Conservation (phyloP, 2,888 invertebrate species). For the Pedicia rivosa region DNA sequence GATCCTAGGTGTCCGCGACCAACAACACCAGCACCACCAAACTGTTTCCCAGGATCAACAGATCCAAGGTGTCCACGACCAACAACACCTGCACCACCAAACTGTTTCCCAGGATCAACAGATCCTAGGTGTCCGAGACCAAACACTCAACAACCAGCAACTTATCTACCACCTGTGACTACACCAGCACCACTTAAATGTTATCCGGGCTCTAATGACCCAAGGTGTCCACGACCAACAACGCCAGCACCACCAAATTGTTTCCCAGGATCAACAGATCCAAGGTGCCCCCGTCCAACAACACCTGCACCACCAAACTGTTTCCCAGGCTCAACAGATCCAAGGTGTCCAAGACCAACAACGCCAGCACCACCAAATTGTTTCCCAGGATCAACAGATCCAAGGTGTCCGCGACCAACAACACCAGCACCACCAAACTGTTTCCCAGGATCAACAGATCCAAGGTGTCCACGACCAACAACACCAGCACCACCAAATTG, state of each 20-base stretch:
- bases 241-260: conserved; percentile 16
- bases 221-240: conserved; percentile 18
- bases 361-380: conserved; percentile 15
- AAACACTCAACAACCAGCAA: too few relatives aligned
- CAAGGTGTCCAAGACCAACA: conserved; percentile 15
- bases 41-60: too few relatives aligned
- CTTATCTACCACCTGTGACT: background rate
- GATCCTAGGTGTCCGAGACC: conserved; percentile 23
- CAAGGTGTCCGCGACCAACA: conserved; percentile 14
- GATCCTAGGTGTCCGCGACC: conserved; percentile 20
- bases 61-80: too few relatives aligned
- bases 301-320: conserved; percentile 8
- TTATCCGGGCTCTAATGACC: conserved; percentile 22
- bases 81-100: conserved; percentile 21
- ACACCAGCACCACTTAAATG: conserved; percentile 10
- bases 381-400: conserved; percentile 20
- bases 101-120: conserved; percentile 26
- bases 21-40: conserved; percentile 14
- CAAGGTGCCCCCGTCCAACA: conserved; percentile 16
- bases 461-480: conserved; percentile 18
- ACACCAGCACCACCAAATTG: conserved; percentile 13
- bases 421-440: conserved; percentile 14
- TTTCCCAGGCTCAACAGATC: conserved; percentile 15
- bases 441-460: conserved; percentile 21
- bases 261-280: conserved; percentile 15